A percentile compares a stretch with the other conserved stretches of the same genome.
Conservation (phyloP, 2,113 vertebrate species). For the Odocoileus hemionus region DNA sequence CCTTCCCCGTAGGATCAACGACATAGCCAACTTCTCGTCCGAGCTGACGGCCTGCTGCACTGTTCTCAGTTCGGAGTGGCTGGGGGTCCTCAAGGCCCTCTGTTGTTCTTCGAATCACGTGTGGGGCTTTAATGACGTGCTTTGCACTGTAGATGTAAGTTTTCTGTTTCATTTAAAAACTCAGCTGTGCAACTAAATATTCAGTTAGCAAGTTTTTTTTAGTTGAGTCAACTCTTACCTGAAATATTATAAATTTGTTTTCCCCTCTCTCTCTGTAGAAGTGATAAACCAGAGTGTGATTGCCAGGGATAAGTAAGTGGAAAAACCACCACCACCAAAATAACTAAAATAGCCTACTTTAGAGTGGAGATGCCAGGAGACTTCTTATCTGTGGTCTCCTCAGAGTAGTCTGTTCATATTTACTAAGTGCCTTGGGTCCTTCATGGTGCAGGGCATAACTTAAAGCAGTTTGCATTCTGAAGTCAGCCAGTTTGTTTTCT, state of each 20-base stretch:
- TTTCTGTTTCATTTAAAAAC: conserved; percentile 10
- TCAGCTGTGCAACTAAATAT: background rate
- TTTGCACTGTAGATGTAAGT: conserved; percentile 84
- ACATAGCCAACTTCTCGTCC: conserved; percentile 78
- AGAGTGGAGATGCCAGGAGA: background rate
- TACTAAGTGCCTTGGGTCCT: background rate
- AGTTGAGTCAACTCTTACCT: background rate
- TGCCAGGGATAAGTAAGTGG: background rate
- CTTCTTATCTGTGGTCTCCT: background rate
- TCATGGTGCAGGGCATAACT: background rate
- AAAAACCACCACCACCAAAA: background rate
- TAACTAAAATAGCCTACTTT: background rate
- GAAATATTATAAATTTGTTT: background rate
- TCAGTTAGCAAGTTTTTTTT: background rate
- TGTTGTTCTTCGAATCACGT: conserved; percentile 84
- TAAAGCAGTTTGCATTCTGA: background rate
- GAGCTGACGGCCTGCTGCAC: conserved; percentile 82
- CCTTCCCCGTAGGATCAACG: conserved; percentile 75
- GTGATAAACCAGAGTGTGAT: background rate
- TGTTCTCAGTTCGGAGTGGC: conserved; percentile 79
- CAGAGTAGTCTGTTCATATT: background rate
- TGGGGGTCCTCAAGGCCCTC: conserved; percentile 80
- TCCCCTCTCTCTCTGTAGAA: background rate
- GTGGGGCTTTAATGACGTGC: conserved; percentile 83
- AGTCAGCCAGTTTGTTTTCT: background rate